Evolutionary conservation across 1,140 invertebrate species (phyloP).

Genomic region (Brachionus calyciflorus): DNA sequence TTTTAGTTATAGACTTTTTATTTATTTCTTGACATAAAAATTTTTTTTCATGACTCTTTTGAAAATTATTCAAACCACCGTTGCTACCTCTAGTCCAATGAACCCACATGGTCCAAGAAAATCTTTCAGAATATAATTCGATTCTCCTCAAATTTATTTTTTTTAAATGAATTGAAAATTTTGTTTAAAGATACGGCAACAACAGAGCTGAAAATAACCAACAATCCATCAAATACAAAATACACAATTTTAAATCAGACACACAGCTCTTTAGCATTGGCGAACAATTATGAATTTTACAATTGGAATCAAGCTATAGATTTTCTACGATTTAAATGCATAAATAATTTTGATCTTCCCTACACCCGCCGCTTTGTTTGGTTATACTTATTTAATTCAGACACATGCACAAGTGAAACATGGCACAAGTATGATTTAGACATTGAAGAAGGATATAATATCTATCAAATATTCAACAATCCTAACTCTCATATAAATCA

Average conservation of each 20-base stretch:
- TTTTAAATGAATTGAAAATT: too few relatives aligned
- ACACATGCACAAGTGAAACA: neutral
- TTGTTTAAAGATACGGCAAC: too few relatives aligned
- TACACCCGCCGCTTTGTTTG: neutral
- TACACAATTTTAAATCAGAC: neutral
- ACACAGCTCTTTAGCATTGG: neutral
- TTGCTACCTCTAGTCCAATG: too few relatives aligned
- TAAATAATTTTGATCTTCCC: constrained; percentile 24
- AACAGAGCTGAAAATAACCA: neutral
- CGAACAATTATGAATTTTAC: neutral
- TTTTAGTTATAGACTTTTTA: too few relatives aligned
- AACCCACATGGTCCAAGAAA: too few relatives aligned
- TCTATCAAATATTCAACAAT: constrained; percentile 29
- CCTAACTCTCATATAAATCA: neutral
- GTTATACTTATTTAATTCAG: constrained; percentile 22
- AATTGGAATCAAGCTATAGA: constrained; percentile 15
- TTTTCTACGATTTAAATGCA: neutral
- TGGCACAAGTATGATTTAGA: constrained; percentile 23
- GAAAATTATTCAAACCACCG: too few relatives aligned
- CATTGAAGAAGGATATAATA: neutral
- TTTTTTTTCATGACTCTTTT: too few relatives aligned
- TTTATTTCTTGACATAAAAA: too few relatives aligned
- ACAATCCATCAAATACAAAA: neutral
- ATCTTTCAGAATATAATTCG: too few relatives aligned
- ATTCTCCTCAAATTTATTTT: too few relatives aligned